Conservation (phyloP, 2,797 vertebrate genomes). For the Artibeus jamaicensis region DNA sequence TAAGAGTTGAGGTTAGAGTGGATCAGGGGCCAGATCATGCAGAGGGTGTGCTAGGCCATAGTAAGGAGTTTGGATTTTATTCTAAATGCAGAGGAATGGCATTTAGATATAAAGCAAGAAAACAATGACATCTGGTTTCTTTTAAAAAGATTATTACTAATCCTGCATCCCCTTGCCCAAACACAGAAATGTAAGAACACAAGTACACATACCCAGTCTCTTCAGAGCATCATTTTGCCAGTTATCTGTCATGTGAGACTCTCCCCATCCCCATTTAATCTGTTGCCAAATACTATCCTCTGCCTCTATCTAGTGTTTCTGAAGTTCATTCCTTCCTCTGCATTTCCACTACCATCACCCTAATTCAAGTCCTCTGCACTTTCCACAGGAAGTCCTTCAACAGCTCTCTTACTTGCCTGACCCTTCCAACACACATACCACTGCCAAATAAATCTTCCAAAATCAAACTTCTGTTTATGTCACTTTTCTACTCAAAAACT, state of each 20-base stretch:
- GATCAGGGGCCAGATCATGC: neutral
- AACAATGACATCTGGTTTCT: conserved; percentile 42
- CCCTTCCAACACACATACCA: neutral
- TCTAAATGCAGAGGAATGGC: conserved; percentile 34
- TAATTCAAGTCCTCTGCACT: neutral
- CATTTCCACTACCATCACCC: neutral
- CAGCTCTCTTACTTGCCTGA: neutral
- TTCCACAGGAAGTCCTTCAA: neutral
- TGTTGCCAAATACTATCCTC: neutral
- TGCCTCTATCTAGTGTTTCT: neutral
- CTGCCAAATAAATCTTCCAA: neutral
- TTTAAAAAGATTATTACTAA: conserved; percentile 62
- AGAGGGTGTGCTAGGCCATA: neutral
- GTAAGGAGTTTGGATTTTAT: conserved; percentile 13
- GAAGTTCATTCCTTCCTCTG: neutral
- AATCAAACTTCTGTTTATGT: neutral
- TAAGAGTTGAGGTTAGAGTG: neutral
- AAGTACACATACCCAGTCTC: neutral
- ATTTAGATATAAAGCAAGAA: conserved; percentile 25
- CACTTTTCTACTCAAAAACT: neutral
- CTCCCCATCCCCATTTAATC: neutral
- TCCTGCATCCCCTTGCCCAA: neutral
- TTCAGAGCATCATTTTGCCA: neutral
- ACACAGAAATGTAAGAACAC: neutral
- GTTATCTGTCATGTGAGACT: neutral